Evolutionary conservation across 2,797 vertebrate species (phyloP).

Genomic region (Melanotaenia maccullochi): DNA sequence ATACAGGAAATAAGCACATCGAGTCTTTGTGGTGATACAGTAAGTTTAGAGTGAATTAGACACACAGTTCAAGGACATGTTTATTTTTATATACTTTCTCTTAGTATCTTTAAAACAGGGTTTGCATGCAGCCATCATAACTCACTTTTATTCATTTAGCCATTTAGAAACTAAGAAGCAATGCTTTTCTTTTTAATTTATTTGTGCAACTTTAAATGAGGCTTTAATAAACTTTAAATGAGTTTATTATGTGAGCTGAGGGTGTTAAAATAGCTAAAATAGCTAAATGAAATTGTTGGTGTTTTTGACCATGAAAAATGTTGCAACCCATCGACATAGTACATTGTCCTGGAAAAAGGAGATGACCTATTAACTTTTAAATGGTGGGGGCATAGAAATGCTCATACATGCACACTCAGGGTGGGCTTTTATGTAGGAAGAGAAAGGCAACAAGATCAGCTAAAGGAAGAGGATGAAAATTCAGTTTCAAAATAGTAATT

Average conservation of each 20-base stretch:
- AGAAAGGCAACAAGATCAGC: conserved; percentile 57
- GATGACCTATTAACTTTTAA: conserved; percentile 66
- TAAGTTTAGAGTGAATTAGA: conserved; percentile 36
- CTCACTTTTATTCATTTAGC: not conserved
- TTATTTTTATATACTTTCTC: conserved; percentile 28
- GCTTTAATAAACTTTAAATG: conserved; percentile 51
- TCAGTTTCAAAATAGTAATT: conserved; percentile 85
- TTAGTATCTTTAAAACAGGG: conserved; percentile 4
- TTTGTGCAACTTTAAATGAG: conserved; percentile 34
- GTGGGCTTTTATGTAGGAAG: conserved; percentile 43
- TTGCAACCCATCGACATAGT: conserved; percentile 72
- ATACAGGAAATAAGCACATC: conserved; percentile 39
- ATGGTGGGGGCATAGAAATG: conserved; percentile 24
- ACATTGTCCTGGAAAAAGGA: conserved; percentile 68
- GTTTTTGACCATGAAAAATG: conserved; percentile 79
- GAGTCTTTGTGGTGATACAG: conserved; percentile 21
- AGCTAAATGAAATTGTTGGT: conserved; percentile 73
- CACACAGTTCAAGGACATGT: conserved; percentile 15
- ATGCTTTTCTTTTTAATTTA: conserved; percentile 12
- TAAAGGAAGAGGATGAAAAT: conserved; percentile 75
- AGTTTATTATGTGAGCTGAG: conserved; percentile 71
- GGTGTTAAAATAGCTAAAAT: conserved; percentile 77
- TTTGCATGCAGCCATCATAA: not conserved
- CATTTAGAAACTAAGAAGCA: not conserved
- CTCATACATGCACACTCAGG: conserved; percentile 2